Evolutionary conservation across 2,797 vertebrate genomes (phyloP), one percentile per base, ranked within the genome.

Genomic region (Hapalemur alaotrensis): DNA sequence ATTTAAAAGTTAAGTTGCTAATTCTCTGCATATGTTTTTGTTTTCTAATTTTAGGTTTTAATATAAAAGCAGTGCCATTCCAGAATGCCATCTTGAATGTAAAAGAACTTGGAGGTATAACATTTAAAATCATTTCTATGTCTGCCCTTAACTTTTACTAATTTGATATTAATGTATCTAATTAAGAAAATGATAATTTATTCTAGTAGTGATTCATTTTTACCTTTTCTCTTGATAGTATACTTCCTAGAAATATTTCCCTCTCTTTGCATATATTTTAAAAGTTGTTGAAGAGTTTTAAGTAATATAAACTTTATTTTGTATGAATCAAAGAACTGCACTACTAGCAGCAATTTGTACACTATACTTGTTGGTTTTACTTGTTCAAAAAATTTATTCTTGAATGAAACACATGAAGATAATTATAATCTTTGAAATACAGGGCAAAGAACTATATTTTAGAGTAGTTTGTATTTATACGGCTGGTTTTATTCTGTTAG

Each of bases 51-150:
- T 93, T 97, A 99, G 99, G 99, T 99, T 99, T 99, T 98, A 99
- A 99, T 98, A 99, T 99, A 99, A 99, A 99, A 99, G 99, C 99
- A 52, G 99, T 99, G 98, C 99, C 99, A 95, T 99, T 99, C 98
- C 99, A 99, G 98, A 99, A 99, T 98, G 99, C 99, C 97, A 98
- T 99, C 98, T 98, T 99, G 99, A 99, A 99, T 97, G 99, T 99
- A 97, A 99, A 99, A 98, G 99, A 99, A 98, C 99, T 99, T 73
- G 99, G 99, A 99, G 99, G 99, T 99, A 99, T 98, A 97, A 54
- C n/a, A 52, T 96, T 96, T 96, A 76, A 91, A 50, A 94, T 96
- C 20, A 48, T 96, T 95, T 98, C 86, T 84, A n/a, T 93, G 43
- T 91, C 72, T 95, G 25, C 63, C 43, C n/a, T 69, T 87, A 25